Conservation (phyloP, 2,888 invertebrate species). For the Heteropelma amictum region DNA sequence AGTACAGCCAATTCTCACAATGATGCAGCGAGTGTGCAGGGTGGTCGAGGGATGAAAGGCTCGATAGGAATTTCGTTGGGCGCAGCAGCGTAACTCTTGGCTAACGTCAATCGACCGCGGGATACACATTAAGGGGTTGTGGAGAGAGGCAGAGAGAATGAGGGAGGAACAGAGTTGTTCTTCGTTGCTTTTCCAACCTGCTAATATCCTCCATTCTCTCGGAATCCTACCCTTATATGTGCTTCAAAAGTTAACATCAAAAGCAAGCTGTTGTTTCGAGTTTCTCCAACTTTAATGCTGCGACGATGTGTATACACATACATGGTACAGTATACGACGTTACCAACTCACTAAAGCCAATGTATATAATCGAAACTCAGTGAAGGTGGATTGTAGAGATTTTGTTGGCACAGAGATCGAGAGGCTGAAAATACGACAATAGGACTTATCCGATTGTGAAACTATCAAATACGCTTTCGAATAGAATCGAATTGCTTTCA, state of each 20-base stretch:
- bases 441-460: no score
- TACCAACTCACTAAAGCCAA: no score
- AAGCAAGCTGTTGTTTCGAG: constrained; percentile 35
- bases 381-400: no score
- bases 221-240: constrained; percentile 1
- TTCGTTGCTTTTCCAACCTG: constrained; percentile 22
- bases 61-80: constrained; percentile 15
- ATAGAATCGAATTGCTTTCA: no score
- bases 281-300: constrained; percentile 28
- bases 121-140: constrained; percentile 1
- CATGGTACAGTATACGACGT: no score
- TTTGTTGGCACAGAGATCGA: no score
- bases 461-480: no score
- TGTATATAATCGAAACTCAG: no score
- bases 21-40: constrained; percentile 5
- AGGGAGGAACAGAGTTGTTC: constrained; percentile 4
- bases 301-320: not conserved
- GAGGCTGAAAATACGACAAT: no score
- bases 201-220: constrained; percentile 30
- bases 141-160: not conserved
- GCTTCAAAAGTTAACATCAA: constrained; percentile 43
- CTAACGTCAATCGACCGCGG: constrained; percentile 52
- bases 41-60: constrained; percentile 22
- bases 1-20: constrained; percentile 43
- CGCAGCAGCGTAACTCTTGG: constrained; percentile 38